Percentiles rank a stretch among this genome's conserved stretches.
These are phyloP conservation scores for Mizuhopecten yessoensis DNA, from an alignment of 1,140 invertebrate species.

Conservation along the genomic window DNA sequence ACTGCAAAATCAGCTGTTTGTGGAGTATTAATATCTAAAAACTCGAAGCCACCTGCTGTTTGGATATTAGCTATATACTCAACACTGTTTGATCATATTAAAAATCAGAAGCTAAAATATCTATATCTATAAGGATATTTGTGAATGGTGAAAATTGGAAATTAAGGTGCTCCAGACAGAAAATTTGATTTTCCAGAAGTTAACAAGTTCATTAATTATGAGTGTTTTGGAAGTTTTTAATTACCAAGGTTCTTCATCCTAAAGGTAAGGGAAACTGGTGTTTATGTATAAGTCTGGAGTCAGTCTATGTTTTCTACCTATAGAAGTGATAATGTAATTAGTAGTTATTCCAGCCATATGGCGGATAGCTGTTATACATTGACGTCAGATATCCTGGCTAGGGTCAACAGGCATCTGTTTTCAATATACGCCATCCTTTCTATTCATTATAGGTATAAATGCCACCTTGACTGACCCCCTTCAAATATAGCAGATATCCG, in stretches of 20 bases:
- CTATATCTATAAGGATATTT: not conserved
- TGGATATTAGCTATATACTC: not conserved
- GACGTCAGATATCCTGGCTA: not conserved
- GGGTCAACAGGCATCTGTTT: not conserved
- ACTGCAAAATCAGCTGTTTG: conserved; percentile 14
- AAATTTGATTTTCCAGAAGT: no score
- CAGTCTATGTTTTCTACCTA: not conserved
- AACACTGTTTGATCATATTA: not conserved
- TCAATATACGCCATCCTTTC: not conserved
- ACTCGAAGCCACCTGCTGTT: not conserved
- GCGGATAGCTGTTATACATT: not conserved
- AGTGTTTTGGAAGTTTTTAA: not conserved
- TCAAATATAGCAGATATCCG: no score
- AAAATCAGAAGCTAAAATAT: not conserved
- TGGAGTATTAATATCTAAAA: not conserved
- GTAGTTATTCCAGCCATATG: not conserved
- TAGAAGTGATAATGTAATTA: not conserved
- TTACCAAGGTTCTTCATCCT: not conserved
- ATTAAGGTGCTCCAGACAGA: no score
- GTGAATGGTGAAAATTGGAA: not conserved
- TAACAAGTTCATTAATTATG: not conserved
- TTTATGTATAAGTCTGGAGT: not conserved
- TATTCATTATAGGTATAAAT: no score
- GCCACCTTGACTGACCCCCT: no score
- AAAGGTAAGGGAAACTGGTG: not conserved